Evolutionary conservation across 1,140 invertebrate species (phyloP).

Genomic region (Pseudobourletiella spinata): DNA sequence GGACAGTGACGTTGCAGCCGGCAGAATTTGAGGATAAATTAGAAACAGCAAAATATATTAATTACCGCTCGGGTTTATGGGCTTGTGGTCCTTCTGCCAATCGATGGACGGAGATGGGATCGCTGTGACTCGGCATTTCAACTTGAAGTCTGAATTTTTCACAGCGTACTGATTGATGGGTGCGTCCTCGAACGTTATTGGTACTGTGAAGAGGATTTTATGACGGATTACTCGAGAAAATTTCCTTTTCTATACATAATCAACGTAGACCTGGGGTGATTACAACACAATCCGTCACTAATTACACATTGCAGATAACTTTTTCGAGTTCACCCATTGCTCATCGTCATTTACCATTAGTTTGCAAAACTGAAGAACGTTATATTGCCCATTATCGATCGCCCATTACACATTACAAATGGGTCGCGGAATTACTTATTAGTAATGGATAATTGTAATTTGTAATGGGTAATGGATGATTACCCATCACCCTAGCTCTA

Average conservation of each 20-base stretch:
- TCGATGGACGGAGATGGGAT: conserved; percentile 16
- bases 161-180: conserved; percentile 73
- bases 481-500: neutral
- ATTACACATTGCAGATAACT: too few species aligned
- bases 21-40: too few species aligned
- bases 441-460: too few species aligned
- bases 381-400: too few species aligned
- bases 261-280: too few species aligned
- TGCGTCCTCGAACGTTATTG: conserved; percentile 44
- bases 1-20: conserved; percentile 16
- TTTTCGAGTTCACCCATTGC: too few species aligned
- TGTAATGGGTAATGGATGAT: neutral
- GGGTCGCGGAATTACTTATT: too few species aligned
- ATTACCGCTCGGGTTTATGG: conserved; percentile 26
- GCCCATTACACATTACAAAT: too few species aligned
- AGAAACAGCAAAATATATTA: too few species aligned
- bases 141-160: conserved; percentile 61
- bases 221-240: too few species aligned
- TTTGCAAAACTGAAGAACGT: conserved; percentile 73
- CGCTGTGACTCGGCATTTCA: conserved; percentile 73
- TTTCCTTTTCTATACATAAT: too few species aligned
- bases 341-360: conserved; percentile 72
- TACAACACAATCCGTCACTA: conserved; percentile 47
- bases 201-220: conserved; percentile 30
- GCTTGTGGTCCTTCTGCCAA: conserved; percentile 34